These are phyloP conservation scores for Epinotia ramella DNA, from an alignment of 2,888 invertebrate genomes.

Conservation along the genomic window DNA sequence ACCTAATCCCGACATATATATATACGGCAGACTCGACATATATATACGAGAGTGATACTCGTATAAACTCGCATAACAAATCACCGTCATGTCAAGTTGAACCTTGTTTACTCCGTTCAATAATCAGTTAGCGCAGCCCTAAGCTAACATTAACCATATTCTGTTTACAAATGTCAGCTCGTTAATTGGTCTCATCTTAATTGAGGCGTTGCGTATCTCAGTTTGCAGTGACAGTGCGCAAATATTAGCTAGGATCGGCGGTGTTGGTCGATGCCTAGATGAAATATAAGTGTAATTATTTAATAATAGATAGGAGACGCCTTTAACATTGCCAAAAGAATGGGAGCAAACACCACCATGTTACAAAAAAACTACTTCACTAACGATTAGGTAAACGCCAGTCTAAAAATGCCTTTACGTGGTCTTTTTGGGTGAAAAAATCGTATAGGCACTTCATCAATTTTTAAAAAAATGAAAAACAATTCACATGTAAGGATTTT, in stretches of 20 bases:
- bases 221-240: conserved; percentile 10
- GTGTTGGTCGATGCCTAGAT: not conserved
- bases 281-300: not conserved
- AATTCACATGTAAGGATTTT: no score
- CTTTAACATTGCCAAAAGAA: no score
- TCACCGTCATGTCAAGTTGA: not conserved
- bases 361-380: no score
- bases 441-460: no score
- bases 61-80: conserved; percentile 1
- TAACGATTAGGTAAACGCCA: no score
- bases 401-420: no score
- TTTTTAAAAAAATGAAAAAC: no score
- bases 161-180: conserved; percentile 39
- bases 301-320: not conserved
- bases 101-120: not conserved
- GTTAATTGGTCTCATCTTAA: conserved; percentile 56
- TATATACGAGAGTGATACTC: no score
- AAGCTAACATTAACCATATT: conserved; percentile 29
- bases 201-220: conserved; percentile 49
- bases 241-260: not conserved
- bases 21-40: no score
- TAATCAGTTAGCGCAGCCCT: conserved; percentile 11
- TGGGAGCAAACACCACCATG: no score
- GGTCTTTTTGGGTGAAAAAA: no score
- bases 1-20: not conserved